Percentiles rank a stretch among this genome's conserved stretches.
These are phyloP conservation scores for Asteroscopus sphinx DNA, from an alignment of 2,888 invertebrate species.

Conservation along the genomic window DNA sequence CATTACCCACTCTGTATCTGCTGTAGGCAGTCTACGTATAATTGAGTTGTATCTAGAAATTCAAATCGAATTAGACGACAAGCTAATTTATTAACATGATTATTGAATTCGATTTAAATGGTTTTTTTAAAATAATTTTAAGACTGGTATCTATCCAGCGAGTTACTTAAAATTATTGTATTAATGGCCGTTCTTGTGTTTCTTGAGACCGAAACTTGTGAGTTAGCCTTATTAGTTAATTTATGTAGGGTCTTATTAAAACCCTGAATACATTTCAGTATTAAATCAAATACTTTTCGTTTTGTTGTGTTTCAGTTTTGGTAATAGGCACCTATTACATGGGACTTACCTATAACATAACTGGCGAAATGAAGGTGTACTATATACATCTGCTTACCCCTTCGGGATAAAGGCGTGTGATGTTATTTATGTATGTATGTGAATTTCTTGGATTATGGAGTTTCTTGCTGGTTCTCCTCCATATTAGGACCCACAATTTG, in stretches of 20 bases:
- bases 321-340: too few species aligned
- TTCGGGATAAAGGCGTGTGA: too few species aligned
- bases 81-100: slow-evolving; percentile 31
- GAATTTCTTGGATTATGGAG: too few species aligned
- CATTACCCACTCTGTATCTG: slow-evolving; percentile 17
- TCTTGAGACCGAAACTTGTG: slow-evolving; percentile 8
- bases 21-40: slow-evolving; percentile 19
- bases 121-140: slow-evolving; percentile 12
- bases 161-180: slow-evolving; percentile 24
- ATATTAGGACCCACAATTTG: too few species aligned
- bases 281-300: slow-evolving; percentile 10
- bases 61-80: slow-evolving; percentile 39
- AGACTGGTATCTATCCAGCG: slow-evolving; percentile 28
- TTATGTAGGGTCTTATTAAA: slow-evolving; percentile 11
- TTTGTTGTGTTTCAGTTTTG: too few species aligned
- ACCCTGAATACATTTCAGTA: slow-evolving; percentile 12
- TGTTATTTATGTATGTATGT: too few species aligned
- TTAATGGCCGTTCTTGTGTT: slow-evolving; percentile 12
- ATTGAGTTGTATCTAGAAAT: slow-evolving; percentile 39
- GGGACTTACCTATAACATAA: too few species aligned
- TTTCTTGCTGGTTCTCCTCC: too few species aligned
- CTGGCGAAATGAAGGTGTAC: too few species aligned
- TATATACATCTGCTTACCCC: too few species aligned
- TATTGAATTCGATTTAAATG: slow-evolving; percentile 31
- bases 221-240: slow-evolving; percentile 18